Base-by-base conservation (phyloP, 2,797 vertebrate species). In the Rhinogobio ventralis region DNA sequence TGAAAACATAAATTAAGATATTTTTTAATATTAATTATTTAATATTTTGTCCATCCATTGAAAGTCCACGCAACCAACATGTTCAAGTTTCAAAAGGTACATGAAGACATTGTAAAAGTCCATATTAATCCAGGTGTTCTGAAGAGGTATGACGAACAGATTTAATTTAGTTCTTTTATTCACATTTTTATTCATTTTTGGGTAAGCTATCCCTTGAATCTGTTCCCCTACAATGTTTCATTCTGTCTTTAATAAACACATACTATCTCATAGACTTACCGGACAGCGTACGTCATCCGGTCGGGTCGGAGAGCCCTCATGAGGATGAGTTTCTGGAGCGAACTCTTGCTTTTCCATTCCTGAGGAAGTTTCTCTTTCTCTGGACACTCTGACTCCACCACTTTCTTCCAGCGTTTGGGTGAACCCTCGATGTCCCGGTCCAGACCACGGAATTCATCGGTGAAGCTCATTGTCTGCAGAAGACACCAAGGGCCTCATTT, bases 341-440 rank as follows among this genome's bases (percentile, higher is more conserved):
- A 95, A 85, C 90, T 94, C 91, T 95, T 95, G 20, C 87, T 93
- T 90, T 96, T 96, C 94, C 93, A 93, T 84, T 95, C 94, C 90
- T 95, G 92, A 75, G 94, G 93, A 83, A 96, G 93, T 87, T 90
- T 96, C 89, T 96, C 92, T 82, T 96, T 95, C 91, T 96, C 94
- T 1, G 95, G 93, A 93, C 90, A 94, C 90, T 95, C 94, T 0
- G 95, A 95, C 91, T 95, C 92, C 39, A 94, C 93, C 45, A 92
- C 75, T 90, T 97, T 96, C 89, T 92, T 93, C 95, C 94, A 93
- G 90, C 92, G 93, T 88, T 95, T 94, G 2, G 93, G 91, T 25
- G 93, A 96, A 14, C 93, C 94, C 92, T 96, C 95, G 1, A 94
- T 95, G 85, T 96, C 94, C 64, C 95, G 92, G 53, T 95, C 94